Conservation (phyloP, 2,797 vertebrate genomes). For the Morelia viridis region DNA sequence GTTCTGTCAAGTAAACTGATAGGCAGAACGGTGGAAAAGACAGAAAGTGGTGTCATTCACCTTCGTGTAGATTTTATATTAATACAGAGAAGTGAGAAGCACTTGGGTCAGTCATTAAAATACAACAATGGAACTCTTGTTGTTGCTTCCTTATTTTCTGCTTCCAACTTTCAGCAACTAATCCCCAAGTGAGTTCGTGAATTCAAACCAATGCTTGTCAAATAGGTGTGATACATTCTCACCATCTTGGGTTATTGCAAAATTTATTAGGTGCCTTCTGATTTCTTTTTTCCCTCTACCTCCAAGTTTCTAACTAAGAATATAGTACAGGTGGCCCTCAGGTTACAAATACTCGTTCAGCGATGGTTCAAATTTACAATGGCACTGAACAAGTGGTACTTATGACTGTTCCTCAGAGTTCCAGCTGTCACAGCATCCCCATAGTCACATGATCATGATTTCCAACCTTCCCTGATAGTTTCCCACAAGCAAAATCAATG, state of each 20-base stretch:
- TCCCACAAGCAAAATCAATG: not conserved
- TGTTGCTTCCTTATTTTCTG: not conserved
- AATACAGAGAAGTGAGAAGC: constrained; percentile 59
- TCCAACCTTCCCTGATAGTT: not conserved
- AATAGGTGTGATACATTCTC: not conserved
- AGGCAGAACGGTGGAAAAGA: constrained; percentile 65
- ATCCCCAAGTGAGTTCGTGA: constrained; percentile 38
- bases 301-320: not conserved
- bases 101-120: constrained; percentile 56
- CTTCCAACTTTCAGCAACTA: constrained; percentile 46
- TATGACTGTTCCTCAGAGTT: not conserved
- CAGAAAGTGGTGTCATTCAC: constrained; percentile 66
- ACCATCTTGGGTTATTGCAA: not conserved
- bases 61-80: constrained; percentile 58
- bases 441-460: not conserved
- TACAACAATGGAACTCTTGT: constrained; percentile 33
- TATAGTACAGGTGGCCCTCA: not conserved
- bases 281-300: not conserved
- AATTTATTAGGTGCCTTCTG: not conserved
- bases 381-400: not conserved
- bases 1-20: constrained; percentile 66
- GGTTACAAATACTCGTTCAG: not conserved
- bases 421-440: not conserved
- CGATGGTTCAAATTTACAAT: not conserved
- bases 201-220: constrained; percentile 4